phyloP scores from a whole-genome alignment of 2,797 vertebrate species.

The Siniperca undulata region DNA sequence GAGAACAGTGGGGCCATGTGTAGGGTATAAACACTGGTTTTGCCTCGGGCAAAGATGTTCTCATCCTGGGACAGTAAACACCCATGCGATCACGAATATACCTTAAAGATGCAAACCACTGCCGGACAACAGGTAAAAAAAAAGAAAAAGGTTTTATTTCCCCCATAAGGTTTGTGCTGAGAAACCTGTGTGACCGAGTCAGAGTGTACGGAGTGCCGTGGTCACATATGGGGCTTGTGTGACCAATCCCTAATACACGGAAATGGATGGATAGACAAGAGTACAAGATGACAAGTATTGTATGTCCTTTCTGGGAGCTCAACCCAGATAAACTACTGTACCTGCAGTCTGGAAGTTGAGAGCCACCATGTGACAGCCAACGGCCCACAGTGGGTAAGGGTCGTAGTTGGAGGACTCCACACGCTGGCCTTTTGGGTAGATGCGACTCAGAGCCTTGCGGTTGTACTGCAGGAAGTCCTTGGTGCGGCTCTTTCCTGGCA shows the following conservation, averaged over 20 bases:
- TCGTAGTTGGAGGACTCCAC: conserved; percentile 98
- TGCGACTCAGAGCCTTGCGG: conserved; percentile 91
- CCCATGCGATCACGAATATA: too few species aligned
- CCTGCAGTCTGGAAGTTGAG: conserved; percentile 98
- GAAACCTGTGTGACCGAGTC: too few species aligned
- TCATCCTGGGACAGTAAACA: too few species aligned
- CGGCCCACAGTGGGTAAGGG: conserved; percentile 93
- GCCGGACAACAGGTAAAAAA: too few species aligned
- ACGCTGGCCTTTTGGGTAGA: conserved; percentile 96
- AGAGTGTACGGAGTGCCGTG: too few species aligned
- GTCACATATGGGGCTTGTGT: too few species aligned
- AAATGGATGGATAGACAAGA: background rate
- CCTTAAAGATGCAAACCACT: too few species aligned
- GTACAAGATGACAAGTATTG: background rate
- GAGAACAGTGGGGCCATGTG: too few species aligned
- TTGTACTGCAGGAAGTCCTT: conserved; percentile 91
- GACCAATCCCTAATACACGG: background rate
- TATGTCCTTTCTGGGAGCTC: background rate
- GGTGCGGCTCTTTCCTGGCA: conserved; percentile 86
- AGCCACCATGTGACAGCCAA: conserved; percentile 96
- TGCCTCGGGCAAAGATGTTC: too few species aligned
- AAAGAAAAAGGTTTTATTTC: too few species aligned
- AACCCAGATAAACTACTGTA: conserved; percentile 58
- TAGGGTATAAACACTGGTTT: too few species aligned
- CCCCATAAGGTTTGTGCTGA: background rate